A percentile compares a stretch with the other conserved stretches of the same genome.
Evolutionary conservation across 1,140 invertebrate genomes (phyloP).

Genomic region (Panonychus citri): DNA sequence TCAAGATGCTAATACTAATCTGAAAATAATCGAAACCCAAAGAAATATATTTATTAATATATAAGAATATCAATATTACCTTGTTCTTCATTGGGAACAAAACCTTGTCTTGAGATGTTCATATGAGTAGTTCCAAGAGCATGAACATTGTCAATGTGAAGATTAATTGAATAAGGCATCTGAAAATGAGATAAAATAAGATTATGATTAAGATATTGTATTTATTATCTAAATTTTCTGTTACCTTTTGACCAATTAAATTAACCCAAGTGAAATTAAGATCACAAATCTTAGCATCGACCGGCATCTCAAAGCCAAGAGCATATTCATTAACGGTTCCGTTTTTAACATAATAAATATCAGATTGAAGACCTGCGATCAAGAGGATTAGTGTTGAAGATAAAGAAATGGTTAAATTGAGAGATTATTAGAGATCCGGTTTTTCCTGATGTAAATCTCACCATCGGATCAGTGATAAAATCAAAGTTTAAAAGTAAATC

Average conservation of each 20-base stretch:
- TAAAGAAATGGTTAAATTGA: conserved; percentile 8
- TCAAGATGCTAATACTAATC: no score
- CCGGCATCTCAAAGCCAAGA: conserved; percentile 54
- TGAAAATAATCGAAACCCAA: no score
- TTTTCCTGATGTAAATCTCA: no score
- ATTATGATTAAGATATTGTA: no score
- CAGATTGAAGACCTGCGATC: conserved; percentile 44
- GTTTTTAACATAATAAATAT: conserved; percentile 68
- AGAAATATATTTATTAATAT: no score
- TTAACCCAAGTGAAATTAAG: conserved; percentile 69
- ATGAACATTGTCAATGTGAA: conserved; percentile 19
- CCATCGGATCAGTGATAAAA: no score
- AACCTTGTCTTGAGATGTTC: conserved; percentile 11
- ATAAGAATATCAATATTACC: no score
- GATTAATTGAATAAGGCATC: conserved; percentile 12
- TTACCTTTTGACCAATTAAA: not conserved
- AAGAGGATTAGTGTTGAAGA: no score
- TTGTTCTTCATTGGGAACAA: not conserved
- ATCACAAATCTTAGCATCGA: conserved; percentile 48
- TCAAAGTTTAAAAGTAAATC: no score
- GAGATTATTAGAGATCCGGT: no score
- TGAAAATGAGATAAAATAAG: not conserved
- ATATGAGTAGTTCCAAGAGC: conserved; percentile 20
- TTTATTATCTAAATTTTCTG: no score
- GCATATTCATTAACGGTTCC: conserved; percentile 67